Conservation (phyloP, 2,888 invertebrate genomes). For the Folsomia manolachei region DNA sequence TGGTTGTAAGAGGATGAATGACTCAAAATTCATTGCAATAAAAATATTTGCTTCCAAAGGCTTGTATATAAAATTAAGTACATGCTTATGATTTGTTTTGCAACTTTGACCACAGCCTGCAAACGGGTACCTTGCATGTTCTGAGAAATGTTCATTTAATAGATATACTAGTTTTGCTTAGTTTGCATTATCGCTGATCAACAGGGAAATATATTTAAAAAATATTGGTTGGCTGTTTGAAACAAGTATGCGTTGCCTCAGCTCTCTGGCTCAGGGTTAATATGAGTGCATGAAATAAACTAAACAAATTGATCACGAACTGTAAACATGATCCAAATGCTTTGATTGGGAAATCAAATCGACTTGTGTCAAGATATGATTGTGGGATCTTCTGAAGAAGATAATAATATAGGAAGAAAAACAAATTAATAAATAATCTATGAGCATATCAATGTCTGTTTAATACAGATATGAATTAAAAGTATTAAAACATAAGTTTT, state of each 20-base stretch:
- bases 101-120: too few relatives aligned
- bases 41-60: background rate
- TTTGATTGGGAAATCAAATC: background rate
- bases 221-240: background rate
- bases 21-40: background rate
- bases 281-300: too few relatives aligned
- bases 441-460: too few relatives aligned
- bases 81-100: background rate
- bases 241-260: too few relatives aligned
- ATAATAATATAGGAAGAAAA: too few relatives aligned
- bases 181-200: background rate
- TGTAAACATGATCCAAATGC: background rate
- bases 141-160: background rate
- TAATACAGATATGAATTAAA: too few relatives aligned
- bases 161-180: background rate
- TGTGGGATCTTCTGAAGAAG: too few relatives aligned
- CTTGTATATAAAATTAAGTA: background rate
- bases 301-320: background rate
- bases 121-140: too few relatives aligned
- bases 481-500: too few relatives aligned
- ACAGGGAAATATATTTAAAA: background rate
- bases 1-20: slow-evolving; percentile 5
- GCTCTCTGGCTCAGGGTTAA: too few relatives aligned
- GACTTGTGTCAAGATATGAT: background rate
- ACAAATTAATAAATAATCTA: too few relatives aligned